Percentiles rank a stretch among this genome's conserved stretches.
Evolutionary conservation across 2,888 invertebrate species (phyloP).

Genomic region (Campaea margaritaria): DNA sequence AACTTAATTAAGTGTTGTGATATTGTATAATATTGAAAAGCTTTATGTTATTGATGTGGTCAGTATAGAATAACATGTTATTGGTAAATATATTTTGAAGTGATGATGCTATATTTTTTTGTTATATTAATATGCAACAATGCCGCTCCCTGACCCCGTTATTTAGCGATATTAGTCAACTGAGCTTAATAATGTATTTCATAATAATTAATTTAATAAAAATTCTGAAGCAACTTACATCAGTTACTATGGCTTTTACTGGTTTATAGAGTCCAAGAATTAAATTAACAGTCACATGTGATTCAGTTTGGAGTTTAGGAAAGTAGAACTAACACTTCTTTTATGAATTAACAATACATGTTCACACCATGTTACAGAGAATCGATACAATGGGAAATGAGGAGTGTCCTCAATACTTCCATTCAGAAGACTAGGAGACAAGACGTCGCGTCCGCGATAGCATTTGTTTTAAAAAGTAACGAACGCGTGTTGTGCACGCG

Average conservation of each 20-base stretch:
- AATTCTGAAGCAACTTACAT: conserved; percentile 38
- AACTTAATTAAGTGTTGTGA: too few relatives aligned
- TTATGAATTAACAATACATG: conserved; percentile 76
- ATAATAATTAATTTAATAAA: conserved; percentile 6
- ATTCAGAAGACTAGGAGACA: conserved; percentile 77
- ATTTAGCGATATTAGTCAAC: conserved; percentile 14
- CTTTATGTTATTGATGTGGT: too few relatives aligned
- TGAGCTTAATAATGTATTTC: conserved; percentile 12
- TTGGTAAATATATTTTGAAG: background rate
- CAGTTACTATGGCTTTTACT: conserved; percentile 35
- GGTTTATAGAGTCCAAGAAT: conserved; percentile 35
- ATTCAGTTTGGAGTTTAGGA: conserved; percentile 70
- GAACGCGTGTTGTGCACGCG: conserved; percentile 82
- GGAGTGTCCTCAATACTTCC: conserved; percentile 80
- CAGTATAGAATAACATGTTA: conserved; percentile 1
- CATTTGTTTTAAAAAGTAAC: conserved; percentile 63
- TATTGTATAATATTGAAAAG: too few relatives aligned
- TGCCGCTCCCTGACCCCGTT: conserved; percentile 10
- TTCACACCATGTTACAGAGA: conserved; percentile 79
- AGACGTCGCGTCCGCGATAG: conserved; percentile 79
- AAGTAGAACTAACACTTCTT: conserved; percentile 82
- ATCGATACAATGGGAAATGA: conserved; percentile 75
- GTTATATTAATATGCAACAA: conserved; percentile 15
- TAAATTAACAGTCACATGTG: conserved; percentile 59
- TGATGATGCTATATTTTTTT: conserved; percentile 8